Evolutionary conservation across 2,113 vertebrate genomes (phyloP), one percentile per base, ranked within the genome.

Genomic region (Saccopteryx bilineata): DNA sequence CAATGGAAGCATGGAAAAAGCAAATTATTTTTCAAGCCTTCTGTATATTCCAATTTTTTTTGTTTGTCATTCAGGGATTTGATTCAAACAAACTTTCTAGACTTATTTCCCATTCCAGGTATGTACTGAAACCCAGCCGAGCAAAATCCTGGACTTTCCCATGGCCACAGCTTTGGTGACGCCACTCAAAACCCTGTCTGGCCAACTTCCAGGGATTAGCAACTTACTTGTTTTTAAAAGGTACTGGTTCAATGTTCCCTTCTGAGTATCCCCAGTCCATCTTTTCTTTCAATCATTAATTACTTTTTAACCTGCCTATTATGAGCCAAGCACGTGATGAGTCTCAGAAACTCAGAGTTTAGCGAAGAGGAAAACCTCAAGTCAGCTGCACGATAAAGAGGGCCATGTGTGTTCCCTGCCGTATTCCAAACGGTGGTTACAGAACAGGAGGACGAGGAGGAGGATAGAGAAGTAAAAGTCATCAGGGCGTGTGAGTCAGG

Each of bases 31-130:
- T 17, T 56, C 31, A 92, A 75, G 6, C 1, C 12, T 86, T 79
- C 72, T 72, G 21, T 60, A 69, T 81, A 56, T 72, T 93, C 13
- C 46, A 90, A 74, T 68, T 92, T 87, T 24, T 92, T 86, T 60
- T 74, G 14, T 9, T 74, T 82, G 81, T 65, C 33, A 60, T 8
- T 90, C 71, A 78, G 80, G 52, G 46, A 72, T 63, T 65, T 96
- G 72, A 91, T 33, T 82, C 46, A 87, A 90, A 92, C 26, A 46
- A 61, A 63, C 19, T 52, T 85, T 74, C 33, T 19, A 66, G 60
- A 52, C 52, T 87, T 61, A 74, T 78, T 72, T 71, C 33, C 56
- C 7, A 39, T 65, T 78, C n/a, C 63, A 61, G 26, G 17, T 68
- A 39, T 94, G 65, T 52, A 76, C 50, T 63, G 52, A 95, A 93